Percentiles rank a stretch among this genome's conserved stretches.
Evolutionary conservation across 92 coral and sea anemone species (phyloP).

Genomic region (Actinostola sp.): DNA sequence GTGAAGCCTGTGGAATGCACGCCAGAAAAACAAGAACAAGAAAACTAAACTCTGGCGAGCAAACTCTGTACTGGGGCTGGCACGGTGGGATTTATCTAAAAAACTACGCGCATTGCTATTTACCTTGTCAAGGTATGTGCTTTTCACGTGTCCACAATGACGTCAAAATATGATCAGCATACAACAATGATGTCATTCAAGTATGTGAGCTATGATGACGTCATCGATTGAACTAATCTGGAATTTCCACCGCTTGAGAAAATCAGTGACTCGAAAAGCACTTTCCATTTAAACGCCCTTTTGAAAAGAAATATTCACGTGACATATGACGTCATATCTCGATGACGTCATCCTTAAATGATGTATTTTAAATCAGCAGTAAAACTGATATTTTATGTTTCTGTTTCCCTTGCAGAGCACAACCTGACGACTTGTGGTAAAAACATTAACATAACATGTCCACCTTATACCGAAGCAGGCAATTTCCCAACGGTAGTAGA

Average conservation of each 20-base stretch:
- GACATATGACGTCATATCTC: no score
- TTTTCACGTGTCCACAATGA: no score
- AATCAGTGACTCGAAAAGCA: no score
- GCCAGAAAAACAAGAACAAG: conserved; percentile 26
- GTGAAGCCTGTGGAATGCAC: conserved; percentile 67
- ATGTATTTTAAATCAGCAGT: background rate
- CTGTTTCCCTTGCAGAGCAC: conserved; percentile 27
- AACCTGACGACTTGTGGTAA: conserved; percentile 22
- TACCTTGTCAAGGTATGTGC: conserved; percentile 53
- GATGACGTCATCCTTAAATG: no score
- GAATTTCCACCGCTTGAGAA: no score
- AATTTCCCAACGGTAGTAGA: conserved; percentile 50
- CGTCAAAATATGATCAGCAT: no score
- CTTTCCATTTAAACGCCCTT: no score
- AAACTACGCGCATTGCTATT: conserved; percentile 15
- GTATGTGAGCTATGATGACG: no score
- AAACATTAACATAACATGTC: conserved; percentile 42
- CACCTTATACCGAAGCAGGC: conserved; percentile 7
- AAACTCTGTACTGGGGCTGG: conserved; percentile 4
- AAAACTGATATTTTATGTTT: no score
- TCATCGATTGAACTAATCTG: no score
- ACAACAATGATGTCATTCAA: no score
- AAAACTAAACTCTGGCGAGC: conserved; percentile 24
- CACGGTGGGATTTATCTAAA: conserved; percentile 1
- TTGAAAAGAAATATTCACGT: no score